Evolutionary conservation across 2,113 vertebrate genomes (phyloP).

Genomic region (Paramisgurnus dabryanus): DNA sequence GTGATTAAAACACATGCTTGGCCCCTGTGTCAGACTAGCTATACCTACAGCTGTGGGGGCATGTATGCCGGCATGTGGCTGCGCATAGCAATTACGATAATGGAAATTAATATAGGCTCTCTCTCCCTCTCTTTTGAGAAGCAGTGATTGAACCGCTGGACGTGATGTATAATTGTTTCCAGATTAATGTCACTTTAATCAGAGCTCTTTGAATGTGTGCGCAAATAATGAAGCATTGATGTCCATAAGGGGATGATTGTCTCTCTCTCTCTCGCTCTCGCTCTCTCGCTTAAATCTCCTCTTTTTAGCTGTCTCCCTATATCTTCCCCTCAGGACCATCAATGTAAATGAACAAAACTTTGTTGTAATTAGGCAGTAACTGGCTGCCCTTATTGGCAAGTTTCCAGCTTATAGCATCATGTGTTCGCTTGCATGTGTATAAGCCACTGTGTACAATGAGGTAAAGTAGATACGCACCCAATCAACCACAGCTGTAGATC

Average conservation of each 20-base stretch:
- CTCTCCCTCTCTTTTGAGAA: conserved; percentile 52
- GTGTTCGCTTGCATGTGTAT: conserved; percentile 28
- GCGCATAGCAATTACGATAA: conserved; percentile 73
- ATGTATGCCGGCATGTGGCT: conserved; percentile 63
- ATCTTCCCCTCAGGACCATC: conserved; percentile 23
- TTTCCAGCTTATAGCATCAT: conserved; percentile 33
- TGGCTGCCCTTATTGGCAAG: conserved; percentile 21
- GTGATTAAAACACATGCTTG: conserved; percentile 34
- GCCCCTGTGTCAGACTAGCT: conserved; percentile 8
- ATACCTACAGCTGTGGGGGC: conserved; percentile 22
- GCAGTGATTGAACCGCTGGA: conserved; percentile 73
- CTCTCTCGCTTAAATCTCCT: conserved; percentile 2
- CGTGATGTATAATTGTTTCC: conserved; percentile 73
- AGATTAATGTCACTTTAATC: conserved; percentile 73
- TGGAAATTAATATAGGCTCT: conserved; percentile 66
- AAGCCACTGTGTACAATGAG: conserved; percentile 29
- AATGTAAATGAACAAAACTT: conserved; percentile 44
- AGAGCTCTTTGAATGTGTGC: conserved; percentile 64
- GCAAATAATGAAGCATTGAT: conserved; percentile 71
- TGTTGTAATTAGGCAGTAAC: conserved; percentile 41
- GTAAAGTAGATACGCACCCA: background rate
- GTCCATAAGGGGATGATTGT: conserved; percentile 56
- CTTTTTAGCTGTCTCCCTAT: conserved; percentile 2
- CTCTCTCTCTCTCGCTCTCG: background rate
- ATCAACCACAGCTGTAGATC: conserved; percentile 8